phyloP scores from a whole-genome alignment of 2,888 invertebrate genomes.

The Hirtodrosophila confusa region DNA sequence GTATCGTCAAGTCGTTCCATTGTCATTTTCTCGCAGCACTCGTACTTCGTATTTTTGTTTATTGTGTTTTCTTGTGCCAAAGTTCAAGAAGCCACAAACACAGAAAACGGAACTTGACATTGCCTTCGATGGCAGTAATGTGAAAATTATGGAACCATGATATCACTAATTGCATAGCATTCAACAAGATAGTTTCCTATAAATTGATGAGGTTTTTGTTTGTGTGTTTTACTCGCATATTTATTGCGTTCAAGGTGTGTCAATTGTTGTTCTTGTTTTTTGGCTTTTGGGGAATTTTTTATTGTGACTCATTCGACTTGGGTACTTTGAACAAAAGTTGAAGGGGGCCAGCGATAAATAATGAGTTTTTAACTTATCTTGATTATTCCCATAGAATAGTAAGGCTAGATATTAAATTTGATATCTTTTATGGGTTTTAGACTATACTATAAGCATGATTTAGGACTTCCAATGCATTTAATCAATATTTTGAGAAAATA shows the following conservation, averaged over 20 bases:
- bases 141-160: conserved; percentile 43
- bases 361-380: not conserved
- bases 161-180: conserved; percentile 60
- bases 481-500: no score
- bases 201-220: conserved; percentile 36
- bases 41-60: conserved; percentile 1
- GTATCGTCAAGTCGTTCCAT: conserved; percentile 3
- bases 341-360: not conserved
- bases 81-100: conserved; percentile 33
- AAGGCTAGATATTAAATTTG: no score
- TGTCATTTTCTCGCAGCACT: not conserved
- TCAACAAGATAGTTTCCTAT: conserved; percentile 40
- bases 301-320: conserved; percentile 6
- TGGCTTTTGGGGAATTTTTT: not conserved
- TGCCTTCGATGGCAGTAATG: conserved; percentile 40
- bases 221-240: conserved; percentile 2
- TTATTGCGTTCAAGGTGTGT: conserved; percentile 33
- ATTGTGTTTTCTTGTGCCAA: conserved; percentile 28
- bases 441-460: no score
- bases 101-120: conserved; percentile 36
- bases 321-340: not conserved
- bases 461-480: no score
- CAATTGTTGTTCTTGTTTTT: not conserved
- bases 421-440: no score
- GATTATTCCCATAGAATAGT: not conserved